Conservation (phyloP, 1,140 invertebrate genomes). For the Caenorhabditis briggsae region DNA sequence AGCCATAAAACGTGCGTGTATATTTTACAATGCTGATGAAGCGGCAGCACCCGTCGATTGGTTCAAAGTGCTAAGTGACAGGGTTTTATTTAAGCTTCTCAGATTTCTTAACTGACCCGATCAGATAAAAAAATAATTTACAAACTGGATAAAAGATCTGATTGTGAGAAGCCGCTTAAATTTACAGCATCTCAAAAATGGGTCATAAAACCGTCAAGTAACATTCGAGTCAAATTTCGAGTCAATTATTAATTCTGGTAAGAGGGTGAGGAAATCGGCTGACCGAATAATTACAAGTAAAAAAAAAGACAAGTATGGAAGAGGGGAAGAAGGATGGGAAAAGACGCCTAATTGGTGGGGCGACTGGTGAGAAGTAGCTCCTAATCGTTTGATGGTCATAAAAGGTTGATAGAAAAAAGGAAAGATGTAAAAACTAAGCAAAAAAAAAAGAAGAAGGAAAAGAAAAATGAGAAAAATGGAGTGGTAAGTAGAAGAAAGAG, state of each 20-base stretch:
- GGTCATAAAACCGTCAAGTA: too few relatives aligned
- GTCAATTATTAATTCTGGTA: not conserved
- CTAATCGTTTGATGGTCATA: slow-evolving; percentile 56
- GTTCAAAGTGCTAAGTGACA: slow-evolving; percentile 6
- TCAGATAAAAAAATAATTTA: too few relatives aligned
- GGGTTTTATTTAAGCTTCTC: too few relatives aligned
- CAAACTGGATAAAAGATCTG: too few relatives aligned
- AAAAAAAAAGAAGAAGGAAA: not conserved
- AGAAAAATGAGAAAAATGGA: not conserved
- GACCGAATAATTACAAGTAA: slow-evolving; percentile 39
- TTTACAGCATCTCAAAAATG: too few relatives aligned
- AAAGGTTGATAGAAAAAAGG: slow-evolving; percentile 31
- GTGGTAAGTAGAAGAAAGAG: not conserved
- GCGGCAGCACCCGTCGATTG: slow-evolving; percentile 6
- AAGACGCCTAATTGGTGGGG: slow-evolving; percentile 45
- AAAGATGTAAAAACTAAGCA: not conserved
- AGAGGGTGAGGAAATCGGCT: not conserved
- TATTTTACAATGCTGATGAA: slow-evolving; percentile 20
- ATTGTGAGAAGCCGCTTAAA: too few relatives aligned
- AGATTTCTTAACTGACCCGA: too few relatives aligned
- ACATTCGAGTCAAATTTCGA: not conserved
- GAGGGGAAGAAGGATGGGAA: slow-evolving; percentile 11
- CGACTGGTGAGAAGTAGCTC: slow-evolving; percentile 11
- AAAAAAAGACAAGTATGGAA: slow-evolving; percentile 37
- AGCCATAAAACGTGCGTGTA: slow-evolving; percentile 26